Evolutionary conservation across 2,797 vertebrate species (phyloP).

Genomic region (Poeciliopsis infans): DNA sequence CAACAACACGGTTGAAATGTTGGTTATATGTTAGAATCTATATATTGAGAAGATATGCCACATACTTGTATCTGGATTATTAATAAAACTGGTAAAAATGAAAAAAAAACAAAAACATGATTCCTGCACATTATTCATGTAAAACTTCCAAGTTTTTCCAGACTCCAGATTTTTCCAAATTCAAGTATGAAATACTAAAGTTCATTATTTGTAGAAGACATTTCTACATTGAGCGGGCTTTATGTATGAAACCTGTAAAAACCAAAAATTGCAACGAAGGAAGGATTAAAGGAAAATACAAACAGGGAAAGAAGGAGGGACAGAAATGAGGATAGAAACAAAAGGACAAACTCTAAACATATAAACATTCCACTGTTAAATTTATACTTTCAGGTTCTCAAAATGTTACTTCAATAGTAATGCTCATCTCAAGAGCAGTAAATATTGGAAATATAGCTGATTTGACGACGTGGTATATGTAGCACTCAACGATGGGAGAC

Average conservation of each 20-base stretch:
- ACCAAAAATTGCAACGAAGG: background rate
- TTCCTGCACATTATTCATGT: background rate
- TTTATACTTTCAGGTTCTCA: background rate
- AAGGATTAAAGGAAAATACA: background rate
- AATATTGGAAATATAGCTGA: background rate
- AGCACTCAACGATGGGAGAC: background rate
- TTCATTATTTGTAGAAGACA: background rate
- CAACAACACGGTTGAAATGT: background rate
- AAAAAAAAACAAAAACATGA: background rate
- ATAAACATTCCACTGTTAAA: background rate
- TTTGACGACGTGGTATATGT: background rate
- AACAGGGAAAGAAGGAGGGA: background rate
- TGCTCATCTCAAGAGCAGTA: background rate
- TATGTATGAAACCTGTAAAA: background rate
- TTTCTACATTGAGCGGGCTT: background rate
- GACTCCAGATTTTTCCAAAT: background rate
- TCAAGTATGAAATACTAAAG: background rate
- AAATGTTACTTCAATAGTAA: background rate
- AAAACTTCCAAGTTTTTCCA: background rate
- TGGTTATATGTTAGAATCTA: constrained; percentile 8
- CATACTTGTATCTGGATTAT: background rate
- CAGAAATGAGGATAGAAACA: background rate
- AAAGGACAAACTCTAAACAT: background rate
- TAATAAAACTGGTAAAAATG: background rate
- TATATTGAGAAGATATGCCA: background rate